phyloP scores from a whole-genome alignment of 2,888 invertebrate genomes.

The Phymatocera aterrima region DNA sequence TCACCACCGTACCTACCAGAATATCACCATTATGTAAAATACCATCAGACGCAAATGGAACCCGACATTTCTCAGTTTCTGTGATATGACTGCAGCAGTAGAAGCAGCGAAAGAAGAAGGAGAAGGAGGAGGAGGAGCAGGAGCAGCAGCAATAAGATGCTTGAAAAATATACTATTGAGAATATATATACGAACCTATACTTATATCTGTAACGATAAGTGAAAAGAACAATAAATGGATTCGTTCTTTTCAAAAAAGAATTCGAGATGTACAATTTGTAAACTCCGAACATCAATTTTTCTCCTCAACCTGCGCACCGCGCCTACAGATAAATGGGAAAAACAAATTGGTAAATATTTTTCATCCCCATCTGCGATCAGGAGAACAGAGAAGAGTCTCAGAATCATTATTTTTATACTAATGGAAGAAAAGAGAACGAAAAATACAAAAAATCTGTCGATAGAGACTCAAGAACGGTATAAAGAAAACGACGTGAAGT shows the following conservation, averaged over 20 bases:
- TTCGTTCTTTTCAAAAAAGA: neutral
- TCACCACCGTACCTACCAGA: neutral
- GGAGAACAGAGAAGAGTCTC: neutral
- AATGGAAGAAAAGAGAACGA: too few species aligned
- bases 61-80: too few species aligned
- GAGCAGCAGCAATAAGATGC: neutral
- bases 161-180: neutral
- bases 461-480: too few species aligned
- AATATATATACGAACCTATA: neutral
- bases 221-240: slow-evolving; percentile 3
- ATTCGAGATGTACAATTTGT: neutral
- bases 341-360: neutral
- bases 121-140: too few species aligned
- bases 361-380: neutral
- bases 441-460: too few species aligned
- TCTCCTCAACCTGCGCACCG: neutral
- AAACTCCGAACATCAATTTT: neutral
- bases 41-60: too few species aligned
- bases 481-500: too few species aligned
- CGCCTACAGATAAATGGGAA: neutral
- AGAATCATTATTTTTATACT: neutral
- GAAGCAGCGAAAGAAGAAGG: too few species aligned
- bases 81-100: too few species aligned
- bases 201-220: neutral
- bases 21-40: too few species aligned